Percentiles rank a stretch among this genome's conserved stretches.
Conservation (phyloP, 2,888 invertebrate genomes). For the Amphipyra berbera region DNA sequence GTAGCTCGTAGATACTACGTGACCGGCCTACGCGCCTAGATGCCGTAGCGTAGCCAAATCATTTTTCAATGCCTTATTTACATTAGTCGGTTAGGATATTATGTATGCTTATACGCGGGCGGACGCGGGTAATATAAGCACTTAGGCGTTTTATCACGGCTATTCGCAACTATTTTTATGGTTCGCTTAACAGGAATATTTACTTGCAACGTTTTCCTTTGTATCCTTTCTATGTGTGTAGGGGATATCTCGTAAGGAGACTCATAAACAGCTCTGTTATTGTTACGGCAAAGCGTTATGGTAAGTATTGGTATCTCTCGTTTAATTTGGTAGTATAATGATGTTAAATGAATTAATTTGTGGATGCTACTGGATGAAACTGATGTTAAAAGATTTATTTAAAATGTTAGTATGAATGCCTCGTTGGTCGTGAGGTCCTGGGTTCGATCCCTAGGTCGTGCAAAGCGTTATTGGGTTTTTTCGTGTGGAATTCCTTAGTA, state of each 20-base stretch:
- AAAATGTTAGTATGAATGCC: too few species aligned
- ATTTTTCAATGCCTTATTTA: conserved; percentile 60
- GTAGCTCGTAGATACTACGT: conserved; percentile 74
- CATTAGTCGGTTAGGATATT: conserved; percentile 26
- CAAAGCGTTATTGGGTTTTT: too few species aligned
- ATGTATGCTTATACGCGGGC: conserved; percentile 7
- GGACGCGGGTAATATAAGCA: conserved; percentile 6
- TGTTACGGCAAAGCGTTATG: background rate
- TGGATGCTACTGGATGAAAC: too few species aligned
- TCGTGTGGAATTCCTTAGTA: too few species aligned
- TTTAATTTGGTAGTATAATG: conserved; percentile 1
- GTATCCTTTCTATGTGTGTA: too few species aligned
- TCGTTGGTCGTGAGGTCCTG: too few species aligned
- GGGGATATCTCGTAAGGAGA: conserved; percentile 5
- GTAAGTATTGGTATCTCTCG: background rate
- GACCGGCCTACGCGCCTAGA: conserved; percentile 70
- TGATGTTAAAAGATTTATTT: too few species aligned
- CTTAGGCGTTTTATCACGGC: conserved; percentile 16
- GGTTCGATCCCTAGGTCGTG: too few species aligned
- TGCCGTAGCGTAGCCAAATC: conserved; percentile 57
- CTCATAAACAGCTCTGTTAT: conserved; percentile 19
- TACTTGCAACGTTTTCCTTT: conserved; percentile 17
- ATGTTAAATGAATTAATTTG: too few species aligned
- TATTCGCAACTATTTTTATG: conserved; percentile 27
- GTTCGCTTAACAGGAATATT: conserved; percentile 19